These are phyloP conservation scores for Dasypus novemcinctus DNA, from an alignment of 2,113 vertebrate species.

Conservation along the genomic window DNA sequence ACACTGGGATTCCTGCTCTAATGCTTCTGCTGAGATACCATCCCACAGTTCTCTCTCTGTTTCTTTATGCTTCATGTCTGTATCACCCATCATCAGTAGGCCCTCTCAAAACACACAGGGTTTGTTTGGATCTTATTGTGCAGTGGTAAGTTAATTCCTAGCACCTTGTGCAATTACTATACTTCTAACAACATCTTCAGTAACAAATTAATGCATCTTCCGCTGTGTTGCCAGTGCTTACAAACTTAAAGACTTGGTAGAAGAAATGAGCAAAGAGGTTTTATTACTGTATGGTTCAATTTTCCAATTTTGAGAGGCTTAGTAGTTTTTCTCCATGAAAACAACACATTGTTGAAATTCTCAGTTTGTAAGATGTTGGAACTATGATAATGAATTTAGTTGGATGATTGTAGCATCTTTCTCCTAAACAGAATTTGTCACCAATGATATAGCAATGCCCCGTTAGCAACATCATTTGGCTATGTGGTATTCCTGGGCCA, in stretches of 20 bases:
- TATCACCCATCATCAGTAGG: neutral
- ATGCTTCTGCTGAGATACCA: neutral
- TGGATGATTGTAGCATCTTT: neutral
- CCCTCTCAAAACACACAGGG: neutral
- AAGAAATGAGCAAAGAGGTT: neutral
- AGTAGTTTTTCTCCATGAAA: neutral
- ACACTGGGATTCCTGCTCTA: neutral
- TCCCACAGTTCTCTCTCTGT: neutral
- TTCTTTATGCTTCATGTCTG: neutral
- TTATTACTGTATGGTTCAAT: neutral
- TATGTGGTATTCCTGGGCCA: neutral
- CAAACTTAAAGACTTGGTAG: neutral
- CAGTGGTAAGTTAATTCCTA: neutral
- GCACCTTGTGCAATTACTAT: neutral
- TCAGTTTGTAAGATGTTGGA: neutral
- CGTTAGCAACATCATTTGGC: neutral
- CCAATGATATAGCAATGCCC: neutral
- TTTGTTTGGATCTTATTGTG: neutral
- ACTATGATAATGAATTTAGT: neutral
- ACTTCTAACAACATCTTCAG: neutral
- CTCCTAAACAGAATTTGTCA: neutral
- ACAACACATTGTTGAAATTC: neutral
- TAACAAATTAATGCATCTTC: neutral
- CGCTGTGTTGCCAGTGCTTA: neutral
- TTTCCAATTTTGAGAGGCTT: neutral